Evolutionary conservation across 53 echinoderm and acorn worm species (phyloP), one percentile per base, ranked within the genome.

Genomic region (Paracentrotus lividus): DNA sequence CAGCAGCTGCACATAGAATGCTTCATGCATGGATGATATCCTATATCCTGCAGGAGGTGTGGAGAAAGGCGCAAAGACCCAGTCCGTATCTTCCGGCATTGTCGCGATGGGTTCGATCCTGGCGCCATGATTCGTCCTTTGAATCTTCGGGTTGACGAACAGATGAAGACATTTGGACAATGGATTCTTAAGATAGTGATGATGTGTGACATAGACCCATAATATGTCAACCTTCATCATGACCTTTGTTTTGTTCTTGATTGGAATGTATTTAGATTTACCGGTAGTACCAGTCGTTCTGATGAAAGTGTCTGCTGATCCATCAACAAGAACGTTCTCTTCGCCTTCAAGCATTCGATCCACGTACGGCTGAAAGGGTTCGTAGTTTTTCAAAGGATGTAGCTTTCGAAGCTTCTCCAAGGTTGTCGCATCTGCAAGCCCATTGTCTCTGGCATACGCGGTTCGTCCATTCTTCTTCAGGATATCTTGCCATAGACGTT

Each of bases 201-300:
- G 23, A 61, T 55, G 24, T 2, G 10, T 1, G 20, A 88, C 36
- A n/a, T 88, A 5, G 8, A 2, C 0, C 49, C n/a, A 12, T 0
- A 90, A 13, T 9, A 10, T 34, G 16, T 12, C 45, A 2, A 64
- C 9, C 3, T 32, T 24, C 49, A 52, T 20, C 4, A 51, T 1
- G 0, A 20, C 0, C 12, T 49, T 69, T 13, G 0, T 42, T 44
- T 72, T 27, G 8, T 43, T 23, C 36, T 54, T 43, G 15, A 85
- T 84, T 12, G 97, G 96, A 5, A 97, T 93, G 18, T 40, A 90
- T 66, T 96, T 96, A 20, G 94, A 87, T 15, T 75, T 95, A 5
- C 96, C 97, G 0, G 97, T 96, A 10, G 96, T 97, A 16, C 97
- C 97, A 0, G 95, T 94, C 7, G 96, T 97, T 65, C 94, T 13